phyloP scores from a whole-genome alignment of 2,113 vertebrate species.

The Butorides virescens region DNA sequence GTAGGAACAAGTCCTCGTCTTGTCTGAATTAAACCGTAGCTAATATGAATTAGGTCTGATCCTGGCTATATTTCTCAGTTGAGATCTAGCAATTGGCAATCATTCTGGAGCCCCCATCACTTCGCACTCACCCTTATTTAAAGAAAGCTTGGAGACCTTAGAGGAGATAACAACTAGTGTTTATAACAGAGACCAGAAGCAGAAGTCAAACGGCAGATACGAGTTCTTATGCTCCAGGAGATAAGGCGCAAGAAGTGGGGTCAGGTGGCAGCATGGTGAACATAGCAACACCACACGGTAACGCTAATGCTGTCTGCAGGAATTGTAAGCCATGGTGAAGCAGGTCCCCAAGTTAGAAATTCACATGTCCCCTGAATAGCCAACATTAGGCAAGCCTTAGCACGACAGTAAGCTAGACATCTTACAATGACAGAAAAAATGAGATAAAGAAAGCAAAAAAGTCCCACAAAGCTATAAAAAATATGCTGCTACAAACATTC shows the following conservation, averaged over 20 bases:
- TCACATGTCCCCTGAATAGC: not conserved
- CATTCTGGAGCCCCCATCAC: not conserved
- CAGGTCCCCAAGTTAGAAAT: not conserved
- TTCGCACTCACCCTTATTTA: not conserved
- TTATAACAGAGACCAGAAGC: not conserved
- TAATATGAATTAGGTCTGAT: not conserved
- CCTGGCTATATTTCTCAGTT: not conserved
- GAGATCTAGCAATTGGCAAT: not conserved
- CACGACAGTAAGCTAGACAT: not conserved
- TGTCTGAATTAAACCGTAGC: not conserved
- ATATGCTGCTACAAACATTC: not conserved
- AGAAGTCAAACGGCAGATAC: not conserved
- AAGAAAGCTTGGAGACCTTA: not conserved
- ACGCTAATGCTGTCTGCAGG: not conserved
- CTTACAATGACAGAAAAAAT: not conserved
- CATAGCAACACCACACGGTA: not conserved
- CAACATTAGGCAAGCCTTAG: not conserved
- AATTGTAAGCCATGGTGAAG: not conserved
- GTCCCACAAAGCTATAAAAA: not conserved
- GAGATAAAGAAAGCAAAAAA: rapidly evolving
- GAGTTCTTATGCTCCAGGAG: not conserved
- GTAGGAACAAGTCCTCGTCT: not conserved
- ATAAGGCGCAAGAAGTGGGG: not conserved
- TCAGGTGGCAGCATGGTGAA: not conserved
- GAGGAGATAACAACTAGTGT: not conserved